A percentile compares a stretch with the other conserved stretches of the same genome.
Conservation (phyloP, 2,797 vertebrate species). For the Gobionotothen gibberifrons region DNA sequence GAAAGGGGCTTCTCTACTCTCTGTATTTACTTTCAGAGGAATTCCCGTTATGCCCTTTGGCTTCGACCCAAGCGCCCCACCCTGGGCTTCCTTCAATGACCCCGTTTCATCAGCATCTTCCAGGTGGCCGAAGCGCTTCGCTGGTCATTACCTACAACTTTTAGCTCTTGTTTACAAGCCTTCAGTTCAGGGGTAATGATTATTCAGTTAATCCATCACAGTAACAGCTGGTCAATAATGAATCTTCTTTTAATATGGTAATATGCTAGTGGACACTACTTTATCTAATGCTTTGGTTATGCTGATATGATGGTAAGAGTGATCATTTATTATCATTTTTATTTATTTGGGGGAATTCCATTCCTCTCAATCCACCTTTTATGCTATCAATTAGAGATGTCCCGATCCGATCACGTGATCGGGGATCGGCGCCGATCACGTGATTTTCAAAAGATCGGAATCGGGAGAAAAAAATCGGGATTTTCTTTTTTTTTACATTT, state of each 20-base stretch:
- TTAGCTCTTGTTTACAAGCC: constrained; percentile 28
- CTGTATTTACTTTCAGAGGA: constrained; percentile 54
- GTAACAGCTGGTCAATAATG: constrained; percentile 3
- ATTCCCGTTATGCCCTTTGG: constrained; percentile 59
- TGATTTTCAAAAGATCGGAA: too few relatives aligned
- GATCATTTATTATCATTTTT: neutral
- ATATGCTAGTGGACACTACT: neutral
- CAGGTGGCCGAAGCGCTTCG: constrained; percentile 2
- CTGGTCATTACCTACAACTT: constrained; percentile 41
- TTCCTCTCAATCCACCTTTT: neutral
- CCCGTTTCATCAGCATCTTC: constrained; percentile 66
- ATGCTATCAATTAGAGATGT: too few relatives aligned
- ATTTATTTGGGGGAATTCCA: neutral
- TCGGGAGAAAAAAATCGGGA: too few relatives aligned
- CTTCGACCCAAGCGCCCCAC: constrained; percentile 17
- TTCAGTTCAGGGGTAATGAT: constrained; percentile 28
- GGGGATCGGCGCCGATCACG: too few relatives aligned
- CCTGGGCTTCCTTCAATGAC: constrained; percentile 34
- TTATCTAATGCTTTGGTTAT: neutral
- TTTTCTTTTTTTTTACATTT: too few relatives aligned
- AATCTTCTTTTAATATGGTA: neutral
- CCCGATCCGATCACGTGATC: too few relatives aligned
- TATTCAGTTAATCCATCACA: constrained; percentile 35
- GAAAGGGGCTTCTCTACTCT: constrained; percentile 24
- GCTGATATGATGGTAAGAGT: neutral